These are phyloP conservation scores for Hippolais icterina DNA, from an alignment of 2,113 vertebrate genomes.

Conservation along the genomic window DNA sequence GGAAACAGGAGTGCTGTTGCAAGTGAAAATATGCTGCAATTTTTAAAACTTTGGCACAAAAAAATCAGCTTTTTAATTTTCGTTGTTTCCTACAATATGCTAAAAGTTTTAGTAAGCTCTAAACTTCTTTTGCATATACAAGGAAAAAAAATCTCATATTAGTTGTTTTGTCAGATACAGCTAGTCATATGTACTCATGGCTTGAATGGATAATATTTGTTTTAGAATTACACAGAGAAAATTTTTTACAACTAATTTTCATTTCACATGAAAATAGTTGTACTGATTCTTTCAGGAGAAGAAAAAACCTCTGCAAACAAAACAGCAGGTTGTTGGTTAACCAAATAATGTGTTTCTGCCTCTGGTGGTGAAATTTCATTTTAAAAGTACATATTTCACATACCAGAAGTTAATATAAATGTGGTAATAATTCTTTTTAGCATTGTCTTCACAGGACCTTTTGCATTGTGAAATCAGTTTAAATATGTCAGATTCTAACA, in stretches of 20 bases:
- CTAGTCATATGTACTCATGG: background rate
- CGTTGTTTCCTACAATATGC: background rate
- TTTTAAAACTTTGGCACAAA: background rate
- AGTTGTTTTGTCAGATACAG: background rate
- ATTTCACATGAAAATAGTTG: background rate
- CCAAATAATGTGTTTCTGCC: background rate
- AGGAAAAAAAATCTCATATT: background rate
- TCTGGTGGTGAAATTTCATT: background rate
- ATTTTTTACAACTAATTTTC: background rate
- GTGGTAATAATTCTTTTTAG: background rate
- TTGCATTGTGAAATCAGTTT: background rate
- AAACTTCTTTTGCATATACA: background rate
- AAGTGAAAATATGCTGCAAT: background rate
- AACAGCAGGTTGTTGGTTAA: background rate
- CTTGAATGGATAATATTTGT: background rate
- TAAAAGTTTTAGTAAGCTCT: background rate
- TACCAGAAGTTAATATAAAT: background rate
- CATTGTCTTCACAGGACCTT: background rate
- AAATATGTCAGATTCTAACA: background rate
- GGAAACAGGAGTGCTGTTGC: background rate
- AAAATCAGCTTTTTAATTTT: background rate
- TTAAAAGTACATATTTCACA: background rate
- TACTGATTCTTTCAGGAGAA: background rate
- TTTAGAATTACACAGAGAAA: background rate
- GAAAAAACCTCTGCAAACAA: rapidly evolving